Base-by-base conservation (phyloP, 1,140 invertebrate genomes). In the Mylabris phalerata region DNA sequence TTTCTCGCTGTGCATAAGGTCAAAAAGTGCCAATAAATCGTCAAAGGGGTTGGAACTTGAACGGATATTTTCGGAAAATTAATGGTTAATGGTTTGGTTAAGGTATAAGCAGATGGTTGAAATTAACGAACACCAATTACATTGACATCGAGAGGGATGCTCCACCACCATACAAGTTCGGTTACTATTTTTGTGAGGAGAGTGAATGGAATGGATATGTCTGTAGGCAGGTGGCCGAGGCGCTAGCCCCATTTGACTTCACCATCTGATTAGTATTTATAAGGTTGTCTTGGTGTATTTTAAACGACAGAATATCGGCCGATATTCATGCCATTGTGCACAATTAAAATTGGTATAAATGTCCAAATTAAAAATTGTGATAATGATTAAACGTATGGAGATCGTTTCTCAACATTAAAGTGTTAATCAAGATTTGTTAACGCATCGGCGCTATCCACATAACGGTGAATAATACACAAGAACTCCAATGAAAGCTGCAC, bases 341-440 rank as follows among this genome's bases (percentile, higher is more conserved):
- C 51, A 54, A 54, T 54, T 46, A 54, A 41, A 54, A 54, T 32
- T 45, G 41, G 50, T 19, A 19, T 19, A 19, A 19, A 19, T 19
- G 19, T 19, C 19, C 19, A 19, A 19, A 19, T 19, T 19, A 19
- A 19, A 19, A 19, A 19, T 19, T 19, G 19, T 2, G 19, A 19
- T 19, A 2, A 19, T 19, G 1, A 19, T 19, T 19, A 19, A 19
- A 19, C 32, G 7, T 32, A 7, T 32, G 2, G 7, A 32, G 4
- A 7, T 32, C 25, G 50, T 44, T 45, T 54, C 39, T 54, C 25
- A 45, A 54, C 10, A 54, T 43, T 42, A 39, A 38, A 45, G 46
- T 54, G 51, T 40, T 54, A 54, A 54, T 54, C 50, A 54, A 54
- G 51, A 54, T 54, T 54, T 45, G 51, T 54, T 54, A 54, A 54